Conservation (phyloP, 92 coral and sea anemone genomes). For the Paragorgia papillata region DNA sequence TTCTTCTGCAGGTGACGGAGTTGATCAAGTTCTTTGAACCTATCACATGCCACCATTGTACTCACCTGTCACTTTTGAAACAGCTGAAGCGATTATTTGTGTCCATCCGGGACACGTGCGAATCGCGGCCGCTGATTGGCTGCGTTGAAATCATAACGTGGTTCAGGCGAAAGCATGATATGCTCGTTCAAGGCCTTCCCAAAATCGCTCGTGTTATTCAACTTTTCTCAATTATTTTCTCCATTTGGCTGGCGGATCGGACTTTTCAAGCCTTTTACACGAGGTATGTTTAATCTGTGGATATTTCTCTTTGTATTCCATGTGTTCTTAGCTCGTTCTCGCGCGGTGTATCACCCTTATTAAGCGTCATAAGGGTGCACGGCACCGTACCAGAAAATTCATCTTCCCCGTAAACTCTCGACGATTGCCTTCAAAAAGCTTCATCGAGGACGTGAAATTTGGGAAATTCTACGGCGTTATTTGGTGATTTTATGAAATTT, state of each 20-base stretch:
- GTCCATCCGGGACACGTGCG: slow-evolving; percentile 91
- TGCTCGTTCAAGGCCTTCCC: slow-evolving; percentile 91
- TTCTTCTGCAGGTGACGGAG: slow-evolving; percentile 47
- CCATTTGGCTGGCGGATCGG: slow-evolving; percentile 65
- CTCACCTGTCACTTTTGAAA: slow-evolving; percentile 16
- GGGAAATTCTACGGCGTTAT: slow-evolving; percentile 22
- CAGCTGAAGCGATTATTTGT: slow-evolving; percentile 56
- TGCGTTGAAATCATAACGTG: slow-evolving; percentile 98
- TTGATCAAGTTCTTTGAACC: slow-evolving; percentile 34
- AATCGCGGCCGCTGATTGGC: slow-evolving; percentile 94
- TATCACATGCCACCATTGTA: slow-evolving; percentile 33
- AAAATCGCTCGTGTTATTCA: slow-evolving; percentile 96
- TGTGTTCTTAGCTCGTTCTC: slow-evolving; percentile 93
- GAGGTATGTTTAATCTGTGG: slow-evolving; percentile 95
- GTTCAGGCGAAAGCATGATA: slow-evolving; percentile 99
- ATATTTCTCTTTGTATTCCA: slow-evolving; percentile 90
- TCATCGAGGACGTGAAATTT: slow-evolving; percentile 7
- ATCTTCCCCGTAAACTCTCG: slow-evolving; percentile 26
- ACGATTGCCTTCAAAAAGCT: slow-evolving; percentile 35
- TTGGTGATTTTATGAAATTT: slow-evolving; percentile 34
- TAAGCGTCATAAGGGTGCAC: slow-evolving; percentile 47
- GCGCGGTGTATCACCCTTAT: slow-evolving; percentile 69
- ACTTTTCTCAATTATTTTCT: slow-evolving; percentile 70
- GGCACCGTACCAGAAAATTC: slow-evolving; percentile 33
- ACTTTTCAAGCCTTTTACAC: slow-evolving; percentile 78